phyloP scores from a whole-genome alignment of 2,113 vertebrate species.

The Sporophila hypoxantha region DNA sequence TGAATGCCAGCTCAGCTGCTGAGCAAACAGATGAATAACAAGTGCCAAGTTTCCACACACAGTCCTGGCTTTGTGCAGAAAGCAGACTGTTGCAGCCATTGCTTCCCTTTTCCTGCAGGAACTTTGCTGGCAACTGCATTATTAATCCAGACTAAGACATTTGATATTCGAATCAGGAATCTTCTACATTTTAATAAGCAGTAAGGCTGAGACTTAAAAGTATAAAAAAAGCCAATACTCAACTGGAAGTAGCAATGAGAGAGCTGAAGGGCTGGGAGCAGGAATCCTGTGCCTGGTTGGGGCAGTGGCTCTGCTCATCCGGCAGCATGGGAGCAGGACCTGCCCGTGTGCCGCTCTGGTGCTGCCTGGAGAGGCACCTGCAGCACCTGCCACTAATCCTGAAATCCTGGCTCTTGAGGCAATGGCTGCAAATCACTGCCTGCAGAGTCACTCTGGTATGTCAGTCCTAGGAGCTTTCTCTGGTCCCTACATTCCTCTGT shows the following conservation, averaged over 20 bases:
- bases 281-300: accelerated
- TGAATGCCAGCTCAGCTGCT: slow-evolving; percentile 13
- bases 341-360: accelerated
- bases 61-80: slow-evolving; percentile 10
- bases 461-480: background rate
- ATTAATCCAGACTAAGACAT: background rate
- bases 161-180: background rate
- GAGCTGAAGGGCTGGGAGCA: background rate
- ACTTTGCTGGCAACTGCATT: slow-evolving; percentile 10
- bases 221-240: background rate
- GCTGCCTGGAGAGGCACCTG: background rate
- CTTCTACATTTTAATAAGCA: background rate
- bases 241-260: background rate
- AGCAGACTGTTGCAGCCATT: slow-evolving; percentile 12
- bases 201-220: background rate
- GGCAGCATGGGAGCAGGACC: accelerated
- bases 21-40: slow-evolving; percentile 30
- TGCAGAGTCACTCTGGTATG: background rate
- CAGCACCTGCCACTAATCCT: background rate
- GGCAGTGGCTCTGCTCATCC: background rate
- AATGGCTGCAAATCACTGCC: background rate
- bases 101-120: slow-evolving; percentile 44
- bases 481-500: background rate
- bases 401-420: background rate
- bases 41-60: slow-evolving; percentile 21